Percentiles rank a stretch among this genome's conserved stretches.
phyloP scores from a whole-genome alignment of 2,888 invertebrate genomes.

The Lottia scabra region DNA sequence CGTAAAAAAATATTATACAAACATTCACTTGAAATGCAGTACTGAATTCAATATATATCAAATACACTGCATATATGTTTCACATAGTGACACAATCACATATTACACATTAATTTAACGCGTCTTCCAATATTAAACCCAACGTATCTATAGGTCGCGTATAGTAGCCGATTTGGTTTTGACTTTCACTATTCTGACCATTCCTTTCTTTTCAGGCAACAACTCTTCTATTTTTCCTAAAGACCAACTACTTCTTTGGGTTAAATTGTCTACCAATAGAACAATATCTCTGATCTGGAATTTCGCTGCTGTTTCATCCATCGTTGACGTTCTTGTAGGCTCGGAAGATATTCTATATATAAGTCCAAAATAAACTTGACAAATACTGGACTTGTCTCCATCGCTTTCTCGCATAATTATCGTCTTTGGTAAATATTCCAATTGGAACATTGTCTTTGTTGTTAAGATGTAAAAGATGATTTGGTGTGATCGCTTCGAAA shows the following conservation, averaged over 20 bases:
- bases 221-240: neutral
- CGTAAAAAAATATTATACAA: too few species aligned
- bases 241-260: too few species aligned
- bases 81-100: too few species aligned
- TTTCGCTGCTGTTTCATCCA: neutral
- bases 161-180: neutral
- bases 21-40: too few species aligned
- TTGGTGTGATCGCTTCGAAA: conserved; percentile 23
- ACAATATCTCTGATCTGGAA: neutral
- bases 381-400: too few species aligned
- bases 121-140: neutral
- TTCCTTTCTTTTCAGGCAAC: neutral
- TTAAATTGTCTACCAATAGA: too few species aligned
- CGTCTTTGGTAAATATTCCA: conserved; percentile 23
- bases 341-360: neutral
- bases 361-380: neutral
- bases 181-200: neutral
- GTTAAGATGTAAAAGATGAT: conserved; percentile 22
- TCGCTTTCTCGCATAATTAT: conserved; percentile 19
- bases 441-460: conserved; percentile 15
- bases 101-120: too few species aligned
- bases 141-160: neutral
- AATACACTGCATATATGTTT: too few species aligned
- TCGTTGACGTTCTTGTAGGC: neutral
- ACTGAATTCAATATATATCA: too few species aligned